A percentile compares a stretch with the other conserved stretches of the same genome.
These are phyloP conservation scores for Anneissia japonica DNA, from an alignment of 35 echinoderm and acorn worm genomes.

Conservation along the genomic window DNA sequence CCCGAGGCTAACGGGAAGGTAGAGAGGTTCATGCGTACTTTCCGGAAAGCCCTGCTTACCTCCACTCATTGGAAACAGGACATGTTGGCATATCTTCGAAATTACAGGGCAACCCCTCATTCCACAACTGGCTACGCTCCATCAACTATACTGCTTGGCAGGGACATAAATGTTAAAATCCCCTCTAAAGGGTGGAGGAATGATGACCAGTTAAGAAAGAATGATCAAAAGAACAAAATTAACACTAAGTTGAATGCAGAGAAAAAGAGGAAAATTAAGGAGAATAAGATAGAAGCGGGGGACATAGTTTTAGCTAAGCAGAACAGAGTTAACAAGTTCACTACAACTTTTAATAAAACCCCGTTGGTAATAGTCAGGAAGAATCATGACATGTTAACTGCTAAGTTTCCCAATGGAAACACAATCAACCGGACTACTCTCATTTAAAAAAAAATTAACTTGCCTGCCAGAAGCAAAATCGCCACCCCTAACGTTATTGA, in stretches of 20 bases:
- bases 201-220: background rate
- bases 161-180: background rate
- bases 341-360: background rate
- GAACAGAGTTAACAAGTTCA: background rate
- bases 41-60: slow-evolving; percentile 49
- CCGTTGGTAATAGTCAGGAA: background rate
- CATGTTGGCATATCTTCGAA: slow-evolving; percentile 42
- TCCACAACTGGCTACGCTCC: slow-evolving; percentile 41
- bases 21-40: background rate
- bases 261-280: background rate
- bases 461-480: too few species aligned
- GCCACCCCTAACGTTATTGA: too few species aligned
- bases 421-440: background rate
- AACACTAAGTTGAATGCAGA: background rate
- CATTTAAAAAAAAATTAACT: background rate
- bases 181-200: background rate
- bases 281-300: background rate
- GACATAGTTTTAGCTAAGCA: background rate
- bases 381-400: background rate
- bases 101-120: slow-evolving; percentile 70
- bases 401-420: background rate
- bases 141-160: slow-evolving; percentile 33
- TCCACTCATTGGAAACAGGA: slow-evolving; percentile 68
- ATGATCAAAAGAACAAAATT: background rate
- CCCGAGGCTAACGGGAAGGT: background rate